phyloP scores from a whole-genome alignment of 2,113 vertebrate species.

The Prolemur simus region DNA sequence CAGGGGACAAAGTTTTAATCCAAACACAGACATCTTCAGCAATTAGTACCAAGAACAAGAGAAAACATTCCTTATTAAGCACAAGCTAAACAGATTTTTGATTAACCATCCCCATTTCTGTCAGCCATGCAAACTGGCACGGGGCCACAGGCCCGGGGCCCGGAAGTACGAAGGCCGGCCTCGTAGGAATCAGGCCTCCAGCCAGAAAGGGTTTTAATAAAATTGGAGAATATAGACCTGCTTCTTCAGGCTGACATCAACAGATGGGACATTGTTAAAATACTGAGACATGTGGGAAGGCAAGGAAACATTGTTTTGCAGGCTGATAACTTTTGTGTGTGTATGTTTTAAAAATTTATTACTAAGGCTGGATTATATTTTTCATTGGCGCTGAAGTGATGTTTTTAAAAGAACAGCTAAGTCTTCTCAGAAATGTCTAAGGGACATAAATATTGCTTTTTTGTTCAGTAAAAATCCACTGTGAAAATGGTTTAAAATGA shows the following conservation, averaged over 20 bases:
- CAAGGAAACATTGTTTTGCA: slow-evolving; percentile 27
- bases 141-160: not conserved
- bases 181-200: not conserved
- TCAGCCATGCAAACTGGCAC: not conserved
- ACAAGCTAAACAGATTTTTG: slow-evolving; percentile 30
- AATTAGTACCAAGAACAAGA: slow-evolving; percentile 58
- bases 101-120: slow-evolving; percentile 25
- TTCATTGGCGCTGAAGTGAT: slow-evolving; percentile 56
- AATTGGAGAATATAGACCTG: slow-evolving; percentile 11
- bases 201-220: slow-evolving; percentile 57
- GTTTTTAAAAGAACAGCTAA: slow-evolving; percentile 73
- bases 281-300: slow-evolving; percentile 49
- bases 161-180: not conserved
- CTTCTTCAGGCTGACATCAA: slow-evolving; percentile 44
- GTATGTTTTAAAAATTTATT: slow-evolving; percentile 61
- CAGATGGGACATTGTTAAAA: slow-evolving; percentile 61
- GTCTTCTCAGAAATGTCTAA: slow-evolving; percentile 70
- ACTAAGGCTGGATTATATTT: slow-evolving; percentile 55
- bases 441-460: slow-evolving; percentile 65
- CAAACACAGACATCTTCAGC: slow-evolving; percentile 74
- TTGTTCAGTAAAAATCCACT: slow-evolving; percentile 37
- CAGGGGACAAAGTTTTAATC: slow-evolving; percentile 68
- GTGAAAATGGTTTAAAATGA: slow-evolving; percentile 29
- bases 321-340: slow-evolving; percentile 56
- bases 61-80: slow-evolving; percentile 62